Conservation (phyloP, 1,140 invertebrate species). For the Callitettix versicolor region DNA sequence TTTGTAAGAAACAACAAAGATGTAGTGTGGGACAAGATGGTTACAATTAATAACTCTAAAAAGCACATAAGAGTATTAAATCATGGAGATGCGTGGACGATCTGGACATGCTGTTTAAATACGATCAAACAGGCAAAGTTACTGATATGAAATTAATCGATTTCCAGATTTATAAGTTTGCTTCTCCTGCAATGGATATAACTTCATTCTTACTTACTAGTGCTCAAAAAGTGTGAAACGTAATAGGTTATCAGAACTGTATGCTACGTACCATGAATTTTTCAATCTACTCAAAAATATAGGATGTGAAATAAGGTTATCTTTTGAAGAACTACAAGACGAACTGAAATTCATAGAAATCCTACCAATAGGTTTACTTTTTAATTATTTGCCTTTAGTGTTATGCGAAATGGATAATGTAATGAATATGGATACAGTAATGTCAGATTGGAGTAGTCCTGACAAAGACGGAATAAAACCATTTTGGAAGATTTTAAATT, state of each 20-base stretch:
- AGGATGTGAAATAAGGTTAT: background rate
- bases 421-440: too few relatives aligned
- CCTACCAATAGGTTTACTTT: too few relatives aligned
- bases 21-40: background rate
- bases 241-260: background rate
- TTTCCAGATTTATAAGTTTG: conserved; percentile 10
- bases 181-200: conserved; percentile 17
- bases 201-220: conserved; percentile 17
- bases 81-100: conserved; percentile 25
- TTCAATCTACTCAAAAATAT: background rate
- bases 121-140: background rate
- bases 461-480: too few relatives aligned
- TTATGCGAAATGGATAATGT: too few relatives aligned
- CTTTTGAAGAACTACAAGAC: background rate
- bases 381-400: too few relatives aligned
- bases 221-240: conserved; percentile 1
- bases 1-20: background rate
- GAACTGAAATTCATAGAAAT: background rate
- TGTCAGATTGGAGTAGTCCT: too few relatives aligned
- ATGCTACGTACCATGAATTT: background rate
- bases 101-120: conserved; percentile 19
- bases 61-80: background rate
- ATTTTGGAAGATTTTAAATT: too few relatives aligned
- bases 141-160: conserved; percentile 10
- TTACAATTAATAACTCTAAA: background rate